A percentile compares a stretch with the other conserved stretches of the same genome.
Evolutionary conservation across 2,888 invertebrate genomes (phyloP).

Genomic region (Sinentomon sp.): DNA sequence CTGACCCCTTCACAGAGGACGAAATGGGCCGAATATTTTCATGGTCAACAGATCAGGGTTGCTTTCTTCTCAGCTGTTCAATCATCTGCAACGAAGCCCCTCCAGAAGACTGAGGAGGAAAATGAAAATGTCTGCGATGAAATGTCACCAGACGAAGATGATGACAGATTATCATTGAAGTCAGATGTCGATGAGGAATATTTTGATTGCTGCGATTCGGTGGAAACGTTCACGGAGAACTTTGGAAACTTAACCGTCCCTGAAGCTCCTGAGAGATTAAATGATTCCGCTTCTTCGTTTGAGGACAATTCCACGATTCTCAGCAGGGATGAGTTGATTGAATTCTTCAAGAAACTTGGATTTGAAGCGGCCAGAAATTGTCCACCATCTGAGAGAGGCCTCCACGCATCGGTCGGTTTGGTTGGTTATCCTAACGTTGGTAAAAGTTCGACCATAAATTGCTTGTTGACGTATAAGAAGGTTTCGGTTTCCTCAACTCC

Average conservation of each 20-base stretch:
- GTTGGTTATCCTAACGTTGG: constrained; percentile 99
- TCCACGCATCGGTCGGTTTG: constrained; percentile 61
- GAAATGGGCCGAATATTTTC: constrained; percentile 63
- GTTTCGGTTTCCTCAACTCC: constrained; percentile 87
- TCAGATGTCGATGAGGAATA: constrained; percentile 11
- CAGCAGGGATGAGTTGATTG: constrained; percentile 36
- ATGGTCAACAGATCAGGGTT: constrained; percentile 33
- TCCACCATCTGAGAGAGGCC: too few relatives aligned
- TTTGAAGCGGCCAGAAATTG: too few relatives aligned
- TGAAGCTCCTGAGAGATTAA: too few relatives aligned
- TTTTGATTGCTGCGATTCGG: too few relatives aligned
- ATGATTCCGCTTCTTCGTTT: too few relatives aligned
- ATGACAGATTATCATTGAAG: background rate
- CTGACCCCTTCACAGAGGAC: constrained; percentile 48
- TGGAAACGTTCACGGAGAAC: too few relatives aligned
- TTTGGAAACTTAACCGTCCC: too few relatives aligned
- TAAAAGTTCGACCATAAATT: constrained; percentile 97
- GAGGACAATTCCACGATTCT: constrained; percentile 19
- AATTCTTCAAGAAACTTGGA: constrained; percentile 35
- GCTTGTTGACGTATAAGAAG: constrained; percentile 47
- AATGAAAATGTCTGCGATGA: constrained; percentile 17
- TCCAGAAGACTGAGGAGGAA: constrained; percentile 23
- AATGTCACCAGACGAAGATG: constrained; percentile 3
- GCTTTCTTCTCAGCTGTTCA: constrained; percentile 72
- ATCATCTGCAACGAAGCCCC: constrained; percentile 17